These are phyloP conservation scores for Rattus norvegicus DNA, from an alignment of 2,113 vertebrate genomes.

Conservation along the genomic window GRCr8 NC_086019.1:233664001-233664500, in stretches of 20 bases:
- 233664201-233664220: not conserved
- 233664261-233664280: constrained; percentile 3
- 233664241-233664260: not conserved
- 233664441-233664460: not conserved
- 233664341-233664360: not conserved
- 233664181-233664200: not conserved
- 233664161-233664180: not conserved
- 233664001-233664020: not conserved
- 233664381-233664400: not conserved
- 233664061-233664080: not conserved
- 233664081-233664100: constrained; percentile 26
- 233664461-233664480: not conserved
- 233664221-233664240: not conserved
- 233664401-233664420: not conserved
- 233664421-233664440: constrained; percentile 16
- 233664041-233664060: not conserved
- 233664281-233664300: constrained; percentile 52
- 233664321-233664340: not conserved
- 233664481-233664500: not conserved
- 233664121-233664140: not conserved
- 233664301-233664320: constrained; percentile 39
- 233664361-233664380: constrained; percentile 12
- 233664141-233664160: not conserved
- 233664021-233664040: not conserved
- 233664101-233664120: not conserved